Conservation (phyloP, 2,888 invertebrate genomes). For the Nycteola revayana region DNA sequence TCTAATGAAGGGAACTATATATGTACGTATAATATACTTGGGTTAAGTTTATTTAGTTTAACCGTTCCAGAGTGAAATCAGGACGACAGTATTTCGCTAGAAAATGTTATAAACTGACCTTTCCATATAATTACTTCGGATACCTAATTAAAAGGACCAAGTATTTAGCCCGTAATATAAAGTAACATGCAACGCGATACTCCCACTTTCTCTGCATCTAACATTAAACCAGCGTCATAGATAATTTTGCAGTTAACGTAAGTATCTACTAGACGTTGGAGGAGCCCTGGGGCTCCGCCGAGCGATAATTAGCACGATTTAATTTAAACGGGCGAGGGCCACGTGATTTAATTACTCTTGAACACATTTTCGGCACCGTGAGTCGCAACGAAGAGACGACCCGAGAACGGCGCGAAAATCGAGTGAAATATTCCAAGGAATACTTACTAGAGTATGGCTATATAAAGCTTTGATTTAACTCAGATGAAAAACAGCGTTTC, state of each 20-base stretch:
- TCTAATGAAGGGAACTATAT: too few relatives aligned
- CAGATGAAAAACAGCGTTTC: too few relatives aligned
- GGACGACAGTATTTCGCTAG: too few relatives aligned
- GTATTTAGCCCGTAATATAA: too few relatives aligned
- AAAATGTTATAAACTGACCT: too few relatives aligned
- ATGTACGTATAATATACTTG: too few relatives aligned
- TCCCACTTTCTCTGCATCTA: slow-evolving; percentile 3
- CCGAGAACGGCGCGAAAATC: slow-evolving; percentile 6
- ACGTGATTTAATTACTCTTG: slow-evolving; percentile 67
- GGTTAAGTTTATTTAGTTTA: too few relatives aligned
- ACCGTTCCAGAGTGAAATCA: too few relatives aligned
- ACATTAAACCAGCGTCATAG: slow-evolving; percentile 13
- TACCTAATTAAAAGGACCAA: too few relatives aligned
- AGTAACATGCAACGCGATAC: too few relatives aligned
- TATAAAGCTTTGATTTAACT: background rate
- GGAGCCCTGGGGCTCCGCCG: slow-evolving; percentile 33
- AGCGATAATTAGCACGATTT: slow-evolving; percentile 67
- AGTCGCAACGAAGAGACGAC: slow-evolving; percentile 8
- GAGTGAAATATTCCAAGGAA: slow-evolving; percentile 1
- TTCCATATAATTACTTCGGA: too few relatives aligned
- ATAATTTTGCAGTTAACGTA: slow-evolving; percentile 1
- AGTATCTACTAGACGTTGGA: slow-evolving; percentile 9
- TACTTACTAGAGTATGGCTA: too few relatives aligned
- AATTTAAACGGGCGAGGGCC: slow-evolving; percentile 64
- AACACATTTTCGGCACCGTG: slow-evolving; percentile 52